Evolutionary conservation across 2,888 invertebrate genomes (phyloP).

Genomic region (Microctonus brassicae): DNA sequence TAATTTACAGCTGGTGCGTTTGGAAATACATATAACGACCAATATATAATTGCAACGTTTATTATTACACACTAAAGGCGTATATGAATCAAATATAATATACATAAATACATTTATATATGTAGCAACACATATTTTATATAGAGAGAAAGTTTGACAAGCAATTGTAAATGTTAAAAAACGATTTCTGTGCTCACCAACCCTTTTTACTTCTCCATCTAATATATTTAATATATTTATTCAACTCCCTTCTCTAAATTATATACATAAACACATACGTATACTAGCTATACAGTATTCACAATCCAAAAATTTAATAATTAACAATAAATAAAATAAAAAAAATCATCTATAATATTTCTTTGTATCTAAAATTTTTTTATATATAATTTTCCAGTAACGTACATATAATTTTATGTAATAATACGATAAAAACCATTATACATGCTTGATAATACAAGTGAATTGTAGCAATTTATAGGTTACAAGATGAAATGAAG

Average conservation of each 20-base stretch:
- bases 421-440: too few species aligned
- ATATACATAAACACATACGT: not conserved
- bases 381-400: too few species aligned
- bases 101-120: not conserved
- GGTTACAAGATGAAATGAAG: too few species aligned
- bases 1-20: slow-evolving; percentile 30
- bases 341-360: too few species aligned
- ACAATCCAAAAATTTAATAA: too few species aligned
- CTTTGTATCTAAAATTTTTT: too few species aligned
- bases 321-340: too few species aligned
- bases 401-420: too few species aligned
- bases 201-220: not conserved
- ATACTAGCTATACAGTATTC: too few species aligned
- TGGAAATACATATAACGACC: slow-evolving; percentile 22
- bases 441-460: too few species aligned
- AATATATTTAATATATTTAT: not conserved
- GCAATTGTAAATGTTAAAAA: not conserved
- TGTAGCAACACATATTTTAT: too few species aligned
- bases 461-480: too few species aligned
- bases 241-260: not conserved
- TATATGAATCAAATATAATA: not conserved
- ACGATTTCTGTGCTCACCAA: not conserved
- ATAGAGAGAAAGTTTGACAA: not conserved
- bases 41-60: slow-evolving; percentile 33
- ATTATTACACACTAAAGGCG: not conserved